Evolutionary conservation across 2,888 invertebrate species (phyloP).

Genomic region (Colletes collaris): DNA sequence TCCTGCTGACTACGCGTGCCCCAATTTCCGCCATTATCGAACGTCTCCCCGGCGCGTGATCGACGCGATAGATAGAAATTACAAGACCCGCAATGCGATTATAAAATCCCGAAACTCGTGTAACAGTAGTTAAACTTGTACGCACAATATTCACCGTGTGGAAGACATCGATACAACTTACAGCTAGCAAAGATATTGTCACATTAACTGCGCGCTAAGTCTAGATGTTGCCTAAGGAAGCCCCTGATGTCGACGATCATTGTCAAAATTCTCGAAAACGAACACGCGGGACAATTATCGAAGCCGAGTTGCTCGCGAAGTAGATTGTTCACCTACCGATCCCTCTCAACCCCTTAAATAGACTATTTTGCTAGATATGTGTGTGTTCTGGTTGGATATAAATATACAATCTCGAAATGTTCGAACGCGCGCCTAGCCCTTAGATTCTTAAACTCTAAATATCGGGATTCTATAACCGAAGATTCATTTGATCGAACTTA

Average conservation of each 20-base stretch:
- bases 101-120: conserved; percentile 79
- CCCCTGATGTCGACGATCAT: conserved; percentile 43
- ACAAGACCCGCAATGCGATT: conserved; percentile 72
- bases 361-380: conserved; percentile 59
- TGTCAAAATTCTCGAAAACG: conserved; percentile 25
- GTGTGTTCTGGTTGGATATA: conserved; percentile 61
- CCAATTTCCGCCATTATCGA: not conserved
- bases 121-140: conserved; percentile 76
- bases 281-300: conserved; percentile 14
- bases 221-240: conserved; percentile 49
- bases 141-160: conserved; percentile 65
- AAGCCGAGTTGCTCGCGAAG: conserved; percentile 29
- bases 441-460: not conserved
- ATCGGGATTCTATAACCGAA: not conserved
- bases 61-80: conserved; percentile 68
- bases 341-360: conserved; percentile 27
- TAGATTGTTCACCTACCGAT: conserved; percentile 18
- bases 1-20: not conserved
- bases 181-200: conserved; percentile 70
- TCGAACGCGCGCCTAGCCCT: conserved; percentile 22
- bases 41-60: conserved; percentile 33
- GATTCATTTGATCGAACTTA: not conserved
- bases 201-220: conserved; percentile 62
- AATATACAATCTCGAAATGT: conserved; percentile 58
- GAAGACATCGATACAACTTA: conserved; percentile 76